Base-by-base conservation (phyloP, 2,113 vertebrate species). In the Colinus virginianus region DNA sequence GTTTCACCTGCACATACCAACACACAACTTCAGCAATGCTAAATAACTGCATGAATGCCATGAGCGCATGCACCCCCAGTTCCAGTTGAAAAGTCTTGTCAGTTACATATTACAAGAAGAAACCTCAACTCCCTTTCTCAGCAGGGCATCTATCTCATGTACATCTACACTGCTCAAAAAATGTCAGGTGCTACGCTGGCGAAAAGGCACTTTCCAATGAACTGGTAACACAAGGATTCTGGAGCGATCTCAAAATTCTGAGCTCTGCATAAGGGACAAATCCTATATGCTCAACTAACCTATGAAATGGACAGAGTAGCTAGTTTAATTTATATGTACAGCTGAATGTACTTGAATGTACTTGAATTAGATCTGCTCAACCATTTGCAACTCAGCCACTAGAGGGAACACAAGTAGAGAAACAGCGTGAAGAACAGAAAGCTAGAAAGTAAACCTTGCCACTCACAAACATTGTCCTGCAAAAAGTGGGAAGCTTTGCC, bases 41-140 rank as follows among this genome's bases (percentile, higher is more conserved):
- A 43, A 85, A 67, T 46, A 75, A 62, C 40, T 66, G 61, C 40
- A 76, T 17, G 78, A 46, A 78, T 64, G 43, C 51, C 43, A 91
- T n/a, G 75, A 80, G 82, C 12, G 61, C 7, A 30, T 8, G 26
- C 28, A n/a, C 48, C 77, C 42, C 38, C 43, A 45, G 34, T 55
- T 87, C 62, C 71, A 74, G 1, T 45, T 34, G 70, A 68, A 76
- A 84, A 87, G 30, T 38, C 70, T 51, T 6, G 16, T 40, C 70
- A 70, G 12, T 76, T 90, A 30, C 0, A 49, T 1, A 15, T n/a
- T 49, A 79, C 23, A 84, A 58, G 58, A 93, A 81, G 13, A 90
- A 95, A 92, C 69, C 38, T n/a, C 62, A 84, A 95, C 36, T 82
- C 20, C 48, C 90, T 81, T 91, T 69, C 66, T 84, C 53, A 69